Evolutionary conservation across 1,140 invertebrate genomes (phyloP).

Genomic region (Venturia canescens): DNA sequence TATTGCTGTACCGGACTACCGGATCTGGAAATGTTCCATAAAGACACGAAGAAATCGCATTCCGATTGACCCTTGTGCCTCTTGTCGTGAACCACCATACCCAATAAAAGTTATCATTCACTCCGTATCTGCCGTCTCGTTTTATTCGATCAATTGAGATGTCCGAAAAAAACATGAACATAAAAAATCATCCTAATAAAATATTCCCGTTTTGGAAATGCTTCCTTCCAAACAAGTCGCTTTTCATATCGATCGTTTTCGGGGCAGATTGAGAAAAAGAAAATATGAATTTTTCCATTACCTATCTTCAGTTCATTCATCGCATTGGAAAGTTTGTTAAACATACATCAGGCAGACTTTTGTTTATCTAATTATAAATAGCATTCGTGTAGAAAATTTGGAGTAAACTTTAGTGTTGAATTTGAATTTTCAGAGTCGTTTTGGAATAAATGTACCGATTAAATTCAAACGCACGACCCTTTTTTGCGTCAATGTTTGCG

Average conservation of each 20-base stretch:
- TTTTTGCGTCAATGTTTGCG: conserved; percentile 37
- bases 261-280: too few relatives aligned
- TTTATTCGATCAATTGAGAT: not conserved
- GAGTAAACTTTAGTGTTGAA: not conserved
- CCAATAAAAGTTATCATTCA: not conserved
- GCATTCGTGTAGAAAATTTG: too few relatives aligned
- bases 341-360: too few relatives aligned
- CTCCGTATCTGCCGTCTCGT: not conserved
- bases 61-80: conserved; percentile 41
- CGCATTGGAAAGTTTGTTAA: too few relatives aligned
- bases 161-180: not conserved
- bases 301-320: too few relatives aligned
- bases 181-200: not conserved
- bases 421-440: not conserved
- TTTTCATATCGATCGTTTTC: too few relatives aligned
- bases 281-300: too few relatives aligned
- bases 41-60: conserved; percentile 40
- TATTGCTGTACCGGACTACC: conserved; percentile 42
- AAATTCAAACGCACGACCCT: not conserved
- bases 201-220: not conserved
- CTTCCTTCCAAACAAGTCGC: too few relatives aligned
- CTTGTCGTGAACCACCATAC: conserved; percentile 3
- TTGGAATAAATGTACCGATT: not conserved
- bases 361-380: too few relatives aligned
- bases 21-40: conserved; percentile 46